phyloP scores from a whole-genome alignment of 2,113 vertebrate genomes.

The Petaurus breviceps region DNA sequence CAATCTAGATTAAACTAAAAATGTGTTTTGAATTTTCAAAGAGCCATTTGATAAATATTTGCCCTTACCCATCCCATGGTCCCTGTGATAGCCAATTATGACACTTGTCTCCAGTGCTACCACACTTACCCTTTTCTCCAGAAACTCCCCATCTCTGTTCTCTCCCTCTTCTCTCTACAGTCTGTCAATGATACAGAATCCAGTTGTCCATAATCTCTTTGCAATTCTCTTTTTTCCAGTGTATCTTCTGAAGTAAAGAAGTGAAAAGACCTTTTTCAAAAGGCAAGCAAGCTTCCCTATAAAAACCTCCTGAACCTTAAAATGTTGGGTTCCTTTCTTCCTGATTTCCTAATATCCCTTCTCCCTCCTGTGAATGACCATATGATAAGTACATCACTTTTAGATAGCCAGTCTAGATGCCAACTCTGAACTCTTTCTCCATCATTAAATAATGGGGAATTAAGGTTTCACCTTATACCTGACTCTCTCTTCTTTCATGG shows the following conservation, averaged over 20 bases:
- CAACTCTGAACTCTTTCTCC: background rate
- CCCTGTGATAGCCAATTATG: background rate
- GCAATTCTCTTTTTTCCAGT: background rate
- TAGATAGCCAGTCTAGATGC: background rate
- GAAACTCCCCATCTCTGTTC: background rate
- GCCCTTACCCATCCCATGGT: background rate
- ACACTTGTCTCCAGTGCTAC: background rate
- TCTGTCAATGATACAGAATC: background rate
- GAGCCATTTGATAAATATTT: background rate
- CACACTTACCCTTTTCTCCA: background rate
- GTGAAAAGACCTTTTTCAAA: background rate
- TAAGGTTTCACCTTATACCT: background rate
- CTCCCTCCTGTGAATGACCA: background rate
- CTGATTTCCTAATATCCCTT: background rate
- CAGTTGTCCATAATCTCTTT: background rate
- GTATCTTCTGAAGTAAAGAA: background rate
- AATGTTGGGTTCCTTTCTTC: background rate
- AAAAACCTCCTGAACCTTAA: background rate
- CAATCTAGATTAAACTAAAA: background rate
- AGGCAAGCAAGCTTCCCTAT: background rate
- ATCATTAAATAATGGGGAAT: background rate
- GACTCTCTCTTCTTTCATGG: background rate
- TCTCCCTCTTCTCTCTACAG: background rate
- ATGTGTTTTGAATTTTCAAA: background rate
- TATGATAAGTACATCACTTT: background rate